Evolutionary conservation across 2,113 vertebrate species (phyloP).

Genomic region (Trachemys scripta): DNA sequence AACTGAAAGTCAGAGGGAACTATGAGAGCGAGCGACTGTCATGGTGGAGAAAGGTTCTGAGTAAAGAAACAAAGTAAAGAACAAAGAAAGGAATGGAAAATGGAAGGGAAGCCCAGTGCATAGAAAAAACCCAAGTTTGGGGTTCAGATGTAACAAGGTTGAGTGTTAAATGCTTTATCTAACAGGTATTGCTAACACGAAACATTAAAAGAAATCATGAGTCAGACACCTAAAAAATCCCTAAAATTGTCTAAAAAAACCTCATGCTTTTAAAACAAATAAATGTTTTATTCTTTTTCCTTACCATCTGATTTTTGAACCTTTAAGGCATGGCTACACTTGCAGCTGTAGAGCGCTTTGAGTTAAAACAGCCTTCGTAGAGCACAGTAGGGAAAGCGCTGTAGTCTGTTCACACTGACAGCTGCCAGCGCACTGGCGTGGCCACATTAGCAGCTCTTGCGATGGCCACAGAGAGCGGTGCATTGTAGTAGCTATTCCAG

Average conservation of each 20-base stretch:
- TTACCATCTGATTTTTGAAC: neutral
- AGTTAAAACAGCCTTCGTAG: too few species aligned
- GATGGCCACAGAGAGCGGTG: too few species aligned
- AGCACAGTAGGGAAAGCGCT: too few species aligned
- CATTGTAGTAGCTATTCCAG: too few species aligned
- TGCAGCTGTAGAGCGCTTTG: too few species aligned
- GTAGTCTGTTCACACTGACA: too few species aligned
- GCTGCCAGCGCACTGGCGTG: too few species aligned
- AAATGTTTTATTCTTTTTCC: neutral
- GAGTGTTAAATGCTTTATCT: neutral
- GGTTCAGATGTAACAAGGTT: accelerated
- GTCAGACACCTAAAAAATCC: neutral
- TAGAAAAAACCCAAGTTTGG: neutral
- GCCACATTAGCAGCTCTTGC: too few species aligned
- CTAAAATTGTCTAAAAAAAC: neutral
- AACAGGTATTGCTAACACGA: neutral
- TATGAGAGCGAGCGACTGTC: neutral
- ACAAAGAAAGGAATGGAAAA: accelerated
- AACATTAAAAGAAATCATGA: neutral
- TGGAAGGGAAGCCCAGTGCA: neutral
- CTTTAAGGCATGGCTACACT: neutral
- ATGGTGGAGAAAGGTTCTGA: neutral
- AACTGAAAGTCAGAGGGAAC: neutral
- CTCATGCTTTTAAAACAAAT: neutral
- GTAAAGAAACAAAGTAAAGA: neutral